Base-by-base conservation (phyloP, 1,140 invertebrate species). In the Heterodera carotae region DNA sequence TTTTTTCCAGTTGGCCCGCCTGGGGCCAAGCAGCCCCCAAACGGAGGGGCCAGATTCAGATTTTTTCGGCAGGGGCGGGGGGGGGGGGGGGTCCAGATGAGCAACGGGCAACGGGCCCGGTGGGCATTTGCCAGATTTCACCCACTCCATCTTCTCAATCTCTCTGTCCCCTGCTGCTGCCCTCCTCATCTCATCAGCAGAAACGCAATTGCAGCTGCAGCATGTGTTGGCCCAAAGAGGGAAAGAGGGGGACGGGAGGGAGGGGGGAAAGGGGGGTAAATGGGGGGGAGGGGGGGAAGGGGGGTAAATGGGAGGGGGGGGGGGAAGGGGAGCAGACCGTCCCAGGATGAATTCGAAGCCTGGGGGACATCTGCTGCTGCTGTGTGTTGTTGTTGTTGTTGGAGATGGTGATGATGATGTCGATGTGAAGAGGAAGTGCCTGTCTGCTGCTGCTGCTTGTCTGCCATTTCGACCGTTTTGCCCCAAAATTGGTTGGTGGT, bases 171-270 rank as follows among this genome's bases (percentile, higher is more conserved):
- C 39, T n/a, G n/a, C n/a, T n/a, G n/a, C 48, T 18, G 12, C 48
- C 48, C 15, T 18, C 48, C 18, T 53, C 48, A 15, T 53, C 48
- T 53, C 48, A 53, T 53, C 48, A 53, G 48, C 12, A 53, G 48
- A 15, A 53, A 10, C 48, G 48, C 48, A 15, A 53, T 53, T 53
- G 48, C 48, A 53, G 48, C 48, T 53, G 48, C 48, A 53, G 48
- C 48, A 53, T 53, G 48, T 53, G 48, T 53, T 53, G 48, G 48
- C 48, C 48, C 48, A 53, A 53, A 53, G 48, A 53, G 48, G 48
- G 48, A 53, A 22, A 53, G 48, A 18, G 0, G 15, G 48, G 48
- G 48, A n/a, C n/a, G 48, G 48, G 48, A 15, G 15, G 48, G 48
- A 18, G 48, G 48, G 48, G 48, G 22, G 48, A n/a, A n/a, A n/a